Conservation (phyloP, 2,797 vertebrate species). For the Enteromius paludinosus region DNA sequence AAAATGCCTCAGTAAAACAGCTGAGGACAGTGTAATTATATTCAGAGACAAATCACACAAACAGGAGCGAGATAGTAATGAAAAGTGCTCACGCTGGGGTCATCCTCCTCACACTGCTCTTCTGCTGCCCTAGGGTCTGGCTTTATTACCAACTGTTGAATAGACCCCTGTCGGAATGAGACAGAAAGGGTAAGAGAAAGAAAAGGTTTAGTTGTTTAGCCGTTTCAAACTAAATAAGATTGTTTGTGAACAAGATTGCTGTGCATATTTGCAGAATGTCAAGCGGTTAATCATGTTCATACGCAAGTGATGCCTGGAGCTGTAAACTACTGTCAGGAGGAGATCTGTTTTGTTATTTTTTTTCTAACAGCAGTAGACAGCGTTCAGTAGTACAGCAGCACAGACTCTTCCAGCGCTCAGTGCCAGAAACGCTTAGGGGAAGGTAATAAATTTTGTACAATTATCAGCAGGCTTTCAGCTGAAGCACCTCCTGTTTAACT, state of each 20-base stretch:
- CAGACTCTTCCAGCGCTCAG: neutral
- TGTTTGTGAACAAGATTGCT: neutral
- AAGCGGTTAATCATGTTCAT: conserved; percentile 3
- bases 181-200: conserved; percentile 4
- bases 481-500: conserved; percentile 19
- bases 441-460: conserved; percentile 20
- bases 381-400: neutral
- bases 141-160: conserved; percentile 90
- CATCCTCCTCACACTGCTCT: conserved; percentile 93
- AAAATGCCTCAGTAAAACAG: neutral
- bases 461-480: conserved; percentile 43
- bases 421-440: neutral
- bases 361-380: conserved; percentile 28
- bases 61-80: neutral
- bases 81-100: conserved; percentile 86
- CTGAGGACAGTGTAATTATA: neutral
- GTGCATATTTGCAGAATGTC: conserved; percentile 5
- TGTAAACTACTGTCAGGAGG: conserved; percentile 4
- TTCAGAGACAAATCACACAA: neutral
- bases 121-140: conserved; percentile 83
- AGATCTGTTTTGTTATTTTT: conserved; percentile 7
- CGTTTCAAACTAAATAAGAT: neutral
- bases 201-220: neutral
- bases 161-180: conserved; percentile 82
- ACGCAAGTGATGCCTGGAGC: neutral